These are phyloP conservation scores for Stenchaetothrips biformis DNA, from an alignment of 2,888 invertebrate species.

Conservation along the genomic window DNA sequence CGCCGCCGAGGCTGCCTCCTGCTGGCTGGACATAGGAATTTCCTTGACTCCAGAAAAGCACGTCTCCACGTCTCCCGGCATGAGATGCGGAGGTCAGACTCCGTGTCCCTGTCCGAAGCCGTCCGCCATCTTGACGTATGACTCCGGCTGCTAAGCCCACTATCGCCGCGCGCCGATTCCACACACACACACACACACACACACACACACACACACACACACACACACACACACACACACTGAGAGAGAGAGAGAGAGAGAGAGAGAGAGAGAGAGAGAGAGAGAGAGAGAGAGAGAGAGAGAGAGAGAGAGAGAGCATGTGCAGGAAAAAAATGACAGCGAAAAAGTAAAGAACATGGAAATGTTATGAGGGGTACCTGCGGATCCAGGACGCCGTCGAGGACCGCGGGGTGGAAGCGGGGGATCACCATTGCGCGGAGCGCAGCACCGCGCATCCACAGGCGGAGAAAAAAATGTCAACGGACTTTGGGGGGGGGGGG, in stretches of 20 bases:
- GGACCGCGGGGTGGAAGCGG: background rate
- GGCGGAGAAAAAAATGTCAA: background rate
- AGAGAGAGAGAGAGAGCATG: background rate
- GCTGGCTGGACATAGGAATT: background rate
- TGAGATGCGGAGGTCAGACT: background rate
- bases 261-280: background rate
- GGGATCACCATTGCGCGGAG: background rate
- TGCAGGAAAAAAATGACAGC: background rate
- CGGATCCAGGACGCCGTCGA: background rate
- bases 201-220: background rate
- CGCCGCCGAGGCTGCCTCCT: background rate
- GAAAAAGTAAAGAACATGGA: background rate
- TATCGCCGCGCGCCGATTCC: background rate
- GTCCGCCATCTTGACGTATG: conserved; percentile 9
- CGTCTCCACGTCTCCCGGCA: background rate
- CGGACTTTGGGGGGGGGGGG: background rate
- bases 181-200: background rate
- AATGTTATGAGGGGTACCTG: conserved; percentile 16
- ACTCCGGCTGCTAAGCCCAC: background rate
- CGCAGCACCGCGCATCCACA: background rate
- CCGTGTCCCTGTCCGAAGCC: background rate
- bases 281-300: background rate
- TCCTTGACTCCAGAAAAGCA: no score
- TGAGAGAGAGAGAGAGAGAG: background rate
- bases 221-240: background rate